Conservation (phyloP, 2,888 invertebrate genomes). For the Euproctis similis region DNA sequence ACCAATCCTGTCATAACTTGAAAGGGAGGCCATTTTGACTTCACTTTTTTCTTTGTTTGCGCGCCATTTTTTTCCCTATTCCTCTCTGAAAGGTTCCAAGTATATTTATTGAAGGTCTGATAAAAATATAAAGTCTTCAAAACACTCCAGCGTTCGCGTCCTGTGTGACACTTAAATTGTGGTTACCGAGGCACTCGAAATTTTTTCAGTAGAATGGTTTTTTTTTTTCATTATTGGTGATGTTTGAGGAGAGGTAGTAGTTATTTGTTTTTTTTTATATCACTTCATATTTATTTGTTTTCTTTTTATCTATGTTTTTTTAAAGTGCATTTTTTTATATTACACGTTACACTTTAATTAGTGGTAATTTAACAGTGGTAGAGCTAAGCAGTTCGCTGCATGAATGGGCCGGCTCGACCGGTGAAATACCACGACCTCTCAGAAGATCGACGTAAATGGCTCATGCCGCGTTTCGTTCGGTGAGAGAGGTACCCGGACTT, state of each 20-base stretch:
- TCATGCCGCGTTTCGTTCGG: too few relatives aligned
- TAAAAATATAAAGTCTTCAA: conserved; percentile 30
- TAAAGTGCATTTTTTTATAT: too few relatives aligned
- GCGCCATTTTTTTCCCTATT: conserved; percentile 12
- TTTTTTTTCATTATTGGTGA: too few relatives aligned
- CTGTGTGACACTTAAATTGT: conserved; percentile 14
- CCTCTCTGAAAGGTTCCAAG: conserved; percentile 23
- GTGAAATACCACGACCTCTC: too few relatives aligned
- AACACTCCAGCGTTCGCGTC: conserved; percentile 11
- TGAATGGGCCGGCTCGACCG: too few relatives aligned
- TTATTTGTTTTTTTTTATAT: conserved; percentile 1
- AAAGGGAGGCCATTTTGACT: conserved; percentile 8
- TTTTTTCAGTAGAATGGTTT: conserved; percentile 4
- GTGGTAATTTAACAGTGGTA: too few relatives aligned
- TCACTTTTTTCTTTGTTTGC: conserved; percentile 24
- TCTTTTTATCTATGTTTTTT: too few relatives aligned
- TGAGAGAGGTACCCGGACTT: too few relatives aligned
- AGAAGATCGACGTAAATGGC: too few relatives aligned
- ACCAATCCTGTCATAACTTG: conserved; percentile 22
- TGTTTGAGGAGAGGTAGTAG: conserved; percentile 2
- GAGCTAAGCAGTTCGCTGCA: too few relatives aligned
- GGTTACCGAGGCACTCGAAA: conserved; percentile 11
- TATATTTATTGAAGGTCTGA: conserved; percentile 34
- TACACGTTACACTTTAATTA: too few relatives aligned
- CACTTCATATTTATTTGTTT: conserved; percentile 2